Conservation (phyloP, 2,888 invertebrate species). For the Hyposoter didymator region DNA sequence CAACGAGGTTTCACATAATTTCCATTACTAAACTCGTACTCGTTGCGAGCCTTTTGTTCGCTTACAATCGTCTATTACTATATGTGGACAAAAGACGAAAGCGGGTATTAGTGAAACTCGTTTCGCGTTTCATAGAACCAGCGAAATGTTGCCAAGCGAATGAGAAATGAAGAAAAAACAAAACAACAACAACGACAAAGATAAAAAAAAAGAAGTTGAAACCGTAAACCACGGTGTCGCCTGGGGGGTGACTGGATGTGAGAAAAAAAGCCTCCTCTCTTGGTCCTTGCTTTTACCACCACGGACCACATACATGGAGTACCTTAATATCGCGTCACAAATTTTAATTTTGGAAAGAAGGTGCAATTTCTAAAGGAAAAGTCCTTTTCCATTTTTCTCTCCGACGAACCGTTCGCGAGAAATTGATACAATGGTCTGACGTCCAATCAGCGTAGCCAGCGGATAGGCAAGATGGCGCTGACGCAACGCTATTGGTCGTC, state of each 20-base stretch:
- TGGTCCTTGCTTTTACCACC: background rate
- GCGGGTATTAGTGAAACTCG: conserved; percentile 62
- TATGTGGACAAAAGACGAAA: conserved; percentile 12
- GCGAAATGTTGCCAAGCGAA: conserved; percentile 29
- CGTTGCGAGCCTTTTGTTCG: conserved; percentile 33
- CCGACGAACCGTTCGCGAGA: background rate
- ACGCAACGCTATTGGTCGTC: background rate
- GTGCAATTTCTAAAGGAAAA: background rate
- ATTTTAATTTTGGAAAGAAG: background rate
- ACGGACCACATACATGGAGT: background rate
- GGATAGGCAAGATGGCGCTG: background rate
- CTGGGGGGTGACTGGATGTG: conserved; percentile 16
- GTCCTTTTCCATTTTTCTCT: background rate
- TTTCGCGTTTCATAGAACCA: conserved; percentile 64
- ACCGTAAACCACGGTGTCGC: conserved; percentile 40
- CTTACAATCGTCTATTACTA: background rate
- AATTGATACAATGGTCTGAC: background rate
- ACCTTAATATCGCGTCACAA: background rate
- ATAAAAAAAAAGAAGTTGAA: conserved; percentile 3
- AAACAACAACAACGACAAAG: background rate
- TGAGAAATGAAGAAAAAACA: background rate
- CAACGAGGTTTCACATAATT: conserved; percentile 58
- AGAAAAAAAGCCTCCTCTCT: conserved; percentile 9
- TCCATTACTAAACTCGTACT: conserved; percentile 49
- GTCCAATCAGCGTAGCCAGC: background rate